Evolutionary conservation across 2,797 vertebrate genomes (phyloP).

Genomic region (Enteromius treurensis): DNA sequence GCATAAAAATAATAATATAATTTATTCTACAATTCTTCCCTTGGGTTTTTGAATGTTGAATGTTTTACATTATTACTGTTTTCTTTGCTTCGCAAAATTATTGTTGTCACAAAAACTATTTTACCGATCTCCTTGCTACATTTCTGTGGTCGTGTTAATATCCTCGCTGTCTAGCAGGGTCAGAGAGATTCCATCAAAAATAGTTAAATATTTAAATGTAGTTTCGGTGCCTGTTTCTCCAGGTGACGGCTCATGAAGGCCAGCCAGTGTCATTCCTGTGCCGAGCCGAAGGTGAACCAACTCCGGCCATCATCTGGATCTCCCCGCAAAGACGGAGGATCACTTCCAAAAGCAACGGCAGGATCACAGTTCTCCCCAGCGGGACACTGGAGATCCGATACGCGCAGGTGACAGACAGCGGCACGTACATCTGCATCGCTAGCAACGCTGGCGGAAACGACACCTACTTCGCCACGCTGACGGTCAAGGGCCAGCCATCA

Average conservation of each 20-base stretch:
- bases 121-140: too few relatives aligned
- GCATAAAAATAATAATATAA: too few relatives aligned
- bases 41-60: too few relatives aligned
- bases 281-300: constrained; percentile 91
- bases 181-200: too few relatives aligned
- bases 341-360: constrained; percentile 81
- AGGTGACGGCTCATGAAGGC: constrained; percentile 82
- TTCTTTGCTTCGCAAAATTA: too few relatives aligned
- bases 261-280: constrained; percentile 90
- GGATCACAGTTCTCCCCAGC: constrained; percentile 84
- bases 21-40: too few relatives aligned
- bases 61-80: too few relatives aligned
- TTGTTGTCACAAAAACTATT: too few relatives aligned
- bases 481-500: constrained; percentile 78
- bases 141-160: too few relatives aligned
- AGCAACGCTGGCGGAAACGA: constrained; percentile 97
- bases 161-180: too few relatives aligned
- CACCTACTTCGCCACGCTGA: constrained; percentile 94
- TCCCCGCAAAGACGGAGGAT: constrained; percentile 90
- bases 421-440: constrained; percentile 97
- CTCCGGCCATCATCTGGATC: constrained; percentile 91
- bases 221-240: constrained; percentile 23
- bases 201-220: too few relatives aligned
- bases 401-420: constrained; percentile 90
- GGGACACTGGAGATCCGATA: constrained; percentile 93